Evolutionary conservation across 2,888 invertebrate species (phyloP).

Genomic region (Chromoteleia sp.): DNA sequence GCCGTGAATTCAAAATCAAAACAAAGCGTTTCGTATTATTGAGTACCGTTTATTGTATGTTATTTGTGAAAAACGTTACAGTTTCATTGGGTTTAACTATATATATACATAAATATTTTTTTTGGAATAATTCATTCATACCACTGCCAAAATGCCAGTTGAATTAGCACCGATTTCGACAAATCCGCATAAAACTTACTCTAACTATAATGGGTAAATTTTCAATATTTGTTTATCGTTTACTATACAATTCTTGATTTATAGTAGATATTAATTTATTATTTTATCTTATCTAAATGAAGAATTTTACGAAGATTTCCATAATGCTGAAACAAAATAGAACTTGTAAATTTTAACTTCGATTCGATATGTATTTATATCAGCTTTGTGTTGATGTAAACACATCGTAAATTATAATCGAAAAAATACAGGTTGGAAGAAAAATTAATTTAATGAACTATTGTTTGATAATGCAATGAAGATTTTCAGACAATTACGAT

Average conservation of each 20-base stretch:
- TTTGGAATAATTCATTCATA: conserved; percentile 18
- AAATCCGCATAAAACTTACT: conserved; percentile 71
- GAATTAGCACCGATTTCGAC: conserved; percentile 76
- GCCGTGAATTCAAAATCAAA: conserved; percentile 25
- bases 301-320: too few relatives aligned
- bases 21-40: conserved; percentile 1
- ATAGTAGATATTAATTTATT: too few relatives aligned
- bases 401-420: too few relatives aligned
- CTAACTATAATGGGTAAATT: conserved; percentile 73
- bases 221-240: not conserved
- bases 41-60: not conserved
- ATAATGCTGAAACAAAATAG: too few relatives aligned
- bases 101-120: too few relatives aligned
- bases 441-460: conserved; percentile 1
- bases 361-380: too few relatives aligned
- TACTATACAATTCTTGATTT: too few relatives aligned
- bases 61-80: not conserved
- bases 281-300: too few relatives aligned
- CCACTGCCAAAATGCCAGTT: conserved; percentile 76
- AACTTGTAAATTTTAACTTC: too few relatives aligned
- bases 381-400: too few relatives aligned
- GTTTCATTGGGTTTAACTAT: not conserved
- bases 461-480: not conserved
- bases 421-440: too few relatives aligned
- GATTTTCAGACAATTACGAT: not conserved